phyloP scores from a whole-genome alignment of 2,888 invertebrate genomes.

The Actias luna region DNA sequence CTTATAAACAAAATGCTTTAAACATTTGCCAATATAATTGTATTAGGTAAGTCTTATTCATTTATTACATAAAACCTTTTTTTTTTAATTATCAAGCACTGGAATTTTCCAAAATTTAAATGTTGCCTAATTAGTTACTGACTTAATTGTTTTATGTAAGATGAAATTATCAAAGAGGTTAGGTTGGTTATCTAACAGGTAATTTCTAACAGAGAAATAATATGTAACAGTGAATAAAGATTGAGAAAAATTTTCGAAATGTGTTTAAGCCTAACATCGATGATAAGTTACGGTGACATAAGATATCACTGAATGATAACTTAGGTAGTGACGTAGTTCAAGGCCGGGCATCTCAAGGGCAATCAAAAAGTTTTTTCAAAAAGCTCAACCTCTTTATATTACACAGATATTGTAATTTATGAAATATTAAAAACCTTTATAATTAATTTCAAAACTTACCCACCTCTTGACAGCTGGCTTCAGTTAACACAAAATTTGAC shows the following conservation, averaged over 20 bases:
- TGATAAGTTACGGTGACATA: slow-evolving; percentile 16
- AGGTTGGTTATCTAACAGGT: slow-evolving; percentile 62
- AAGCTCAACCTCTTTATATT: slow-evolving; percentile 21
- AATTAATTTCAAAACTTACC: slow-evolving; percentile 82
- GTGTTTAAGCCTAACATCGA: background rate
- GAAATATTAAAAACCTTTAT: slow-evolving; percentile 13
- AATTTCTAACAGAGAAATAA: slow-evolving; percentile 21
- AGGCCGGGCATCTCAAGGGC: slow-evolving; percentile 73
- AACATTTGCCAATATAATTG: slow-evolving; percentile 17
- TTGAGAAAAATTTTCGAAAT: background rate
- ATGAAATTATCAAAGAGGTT: slow-evolving; percentile 57
- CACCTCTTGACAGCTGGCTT: slow-evolving; percentile 89
- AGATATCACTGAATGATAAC: slow-evolving; percentile 47
- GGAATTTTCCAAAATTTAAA: background rate
- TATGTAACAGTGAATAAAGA: slow-evolving; percentile 2
- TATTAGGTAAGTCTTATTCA: slow-evolving; percentile 24
- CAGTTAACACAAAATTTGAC: slow-evolving; percentile 82
- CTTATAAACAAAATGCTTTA: slow-evolving; percentile 28
- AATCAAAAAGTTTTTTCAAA: slow-evolving; percentile 28
- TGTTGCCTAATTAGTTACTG: slow-evolving; percentile 1
- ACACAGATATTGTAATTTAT: slow-evolving; percentile 14
- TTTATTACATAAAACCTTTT: background rate
- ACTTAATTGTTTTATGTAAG: slow-evolving; percentile 30
- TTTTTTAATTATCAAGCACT: background rate
- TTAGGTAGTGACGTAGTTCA: slow-evolving; percentile 58